Conservation (phyloP, 1,140 invertebrate genomes). For the Melanaphis sacchari region DNA sequence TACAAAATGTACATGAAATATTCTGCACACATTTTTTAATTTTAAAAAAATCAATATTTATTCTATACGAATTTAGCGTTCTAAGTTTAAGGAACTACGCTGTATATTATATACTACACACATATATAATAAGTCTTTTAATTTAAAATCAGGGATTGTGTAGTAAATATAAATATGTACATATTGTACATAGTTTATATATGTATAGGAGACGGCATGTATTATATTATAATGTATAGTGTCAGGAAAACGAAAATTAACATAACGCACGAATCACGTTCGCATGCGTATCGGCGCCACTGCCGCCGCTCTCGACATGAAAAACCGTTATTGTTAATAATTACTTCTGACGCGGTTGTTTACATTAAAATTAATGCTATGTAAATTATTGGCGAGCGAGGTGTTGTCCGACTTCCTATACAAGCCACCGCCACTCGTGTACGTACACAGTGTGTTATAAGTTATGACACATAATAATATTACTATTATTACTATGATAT, state of each 20-base stretch:
- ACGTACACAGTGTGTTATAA: neutral
- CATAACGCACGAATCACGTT: conserved; percentile 41
- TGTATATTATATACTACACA: too few species aligned
- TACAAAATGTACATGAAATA: neutral
- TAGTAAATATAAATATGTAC: neutral
- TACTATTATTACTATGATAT: too few species aligned
- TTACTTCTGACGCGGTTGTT: conserved; percentile 45
- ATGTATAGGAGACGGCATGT: neutral
- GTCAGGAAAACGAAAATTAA: conserved; percentile 32
- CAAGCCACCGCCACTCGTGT: neutral
- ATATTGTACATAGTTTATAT: neutral
- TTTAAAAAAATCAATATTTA: too few species aligned
- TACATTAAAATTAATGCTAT: conserved; percentile 53
- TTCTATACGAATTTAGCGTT: too few species aligned
- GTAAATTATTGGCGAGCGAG: conserved; percentile 19
- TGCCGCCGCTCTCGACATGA: neutral
- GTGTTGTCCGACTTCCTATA: conserved; percentile 30
- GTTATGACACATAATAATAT: conserved; percentile 6
- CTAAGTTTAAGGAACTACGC: neutral
- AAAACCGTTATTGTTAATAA: conserved; percentile 47
- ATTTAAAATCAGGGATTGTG: neutral
- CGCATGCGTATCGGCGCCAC: conserved; percentile 9
- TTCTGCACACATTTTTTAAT: neutral
- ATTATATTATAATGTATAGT: neutral
- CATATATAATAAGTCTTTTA: too few species aligned